Conservation (phyloP, 2,797 vertebrate genomes). For the Notolabrus celidotus region DNA sequence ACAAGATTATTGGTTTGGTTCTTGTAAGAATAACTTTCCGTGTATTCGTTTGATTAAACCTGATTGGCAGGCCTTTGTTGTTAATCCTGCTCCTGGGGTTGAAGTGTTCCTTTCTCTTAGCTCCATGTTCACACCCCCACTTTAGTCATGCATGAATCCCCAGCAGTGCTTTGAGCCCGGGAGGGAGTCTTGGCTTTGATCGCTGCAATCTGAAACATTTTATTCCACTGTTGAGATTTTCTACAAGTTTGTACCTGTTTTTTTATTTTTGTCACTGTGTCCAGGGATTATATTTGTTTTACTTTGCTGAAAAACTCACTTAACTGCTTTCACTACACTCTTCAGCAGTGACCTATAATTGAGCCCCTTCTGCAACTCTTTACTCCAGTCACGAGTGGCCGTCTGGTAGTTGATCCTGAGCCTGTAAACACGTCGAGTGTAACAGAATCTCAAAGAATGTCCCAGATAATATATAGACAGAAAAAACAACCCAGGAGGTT, state of each 20-base stretch:
- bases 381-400: not conserved
- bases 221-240: constrained; percentile 40
- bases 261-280: constrained; percentile 13
- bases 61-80: constrained; percentile 75
- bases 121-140: constrained; percentile 51
- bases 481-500: constrained; percentile 8
- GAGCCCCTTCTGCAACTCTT: constrained; percentile 1
- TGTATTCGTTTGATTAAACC: constrained; percentile 69
- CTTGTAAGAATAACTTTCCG: constrained; percentile 54
- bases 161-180: constrained; percentile 45
- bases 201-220: constrained; percentile 54
- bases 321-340: not conserved
- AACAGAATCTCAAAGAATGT: constrained; percentile 55
- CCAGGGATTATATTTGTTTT: not conserved
- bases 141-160: constrained; percentile 59
- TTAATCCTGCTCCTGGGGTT: constrained; percentile 65
- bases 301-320: not conserved
- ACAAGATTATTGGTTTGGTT: constrained; percentile 68
- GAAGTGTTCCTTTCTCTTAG: constrained; percentile 55
- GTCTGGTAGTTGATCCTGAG: constrained; percentile 13
- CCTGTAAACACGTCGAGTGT: constrained; percentile 37
- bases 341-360: not conserved
- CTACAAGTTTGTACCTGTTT: constrained; percentile 25
- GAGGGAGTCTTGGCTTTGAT: constrained; percentile 59
- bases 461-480: constrained; percentile 37